Percentiles rank a stretch among this genome's conserved stretches.
Conservation (phyloP, 2,888 invertebrate genomes). For the Tinea trinotella region DNA sequence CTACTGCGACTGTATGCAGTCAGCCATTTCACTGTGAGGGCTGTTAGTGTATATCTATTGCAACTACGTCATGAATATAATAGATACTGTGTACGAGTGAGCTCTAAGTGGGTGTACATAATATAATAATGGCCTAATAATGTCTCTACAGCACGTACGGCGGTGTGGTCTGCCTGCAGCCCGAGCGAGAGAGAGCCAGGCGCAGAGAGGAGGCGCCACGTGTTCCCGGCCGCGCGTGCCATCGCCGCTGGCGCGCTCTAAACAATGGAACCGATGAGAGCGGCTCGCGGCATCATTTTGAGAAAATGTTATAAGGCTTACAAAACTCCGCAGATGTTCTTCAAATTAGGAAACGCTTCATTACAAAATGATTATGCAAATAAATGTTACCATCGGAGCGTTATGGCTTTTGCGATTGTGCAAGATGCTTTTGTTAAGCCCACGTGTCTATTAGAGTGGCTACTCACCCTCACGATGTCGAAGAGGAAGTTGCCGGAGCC, state of each 20-base stretch:
- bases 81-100: not conserved
- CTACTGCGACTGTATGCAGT: too few species aligned
- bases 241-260: slow-evolving; percentile 85
- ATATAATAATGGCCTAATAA: too few species aligned
- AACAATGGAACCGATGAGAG: not conserved
- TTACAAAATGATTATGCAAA: not conserved
- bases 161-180: slow-evolving; percentile 63
- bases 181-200: slow-evolving; percentile 79
- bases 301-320: too few species aligned
- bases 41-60: too few species aligned
- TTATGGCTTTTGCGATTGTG: not conserved
- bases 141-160: not conserved
- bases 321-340: too few species aligned
- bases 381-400: not conserved
- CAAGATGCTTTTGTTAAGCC: not conserved
- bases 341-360: not conserved
- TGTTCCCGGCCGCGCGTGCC: slow-evolving; percentile 84
- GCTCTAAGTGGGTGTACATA: not conserved
- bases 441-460: not conserved
- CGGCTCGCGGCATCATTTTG: too few species aligned
- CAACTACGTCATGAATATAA: not conserved
- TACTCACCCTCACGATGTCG: slow-evolving; percentile 89
- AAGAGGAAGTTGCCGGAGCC: slow-evolving; percentile 92
- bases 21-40: too few species aligned
- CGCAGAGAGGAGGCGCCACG: slow-evolving; percentile 84